Conservation (phyloP, 2,888 invertebrate species). For the Pachydiplax longipennis region DNA sequence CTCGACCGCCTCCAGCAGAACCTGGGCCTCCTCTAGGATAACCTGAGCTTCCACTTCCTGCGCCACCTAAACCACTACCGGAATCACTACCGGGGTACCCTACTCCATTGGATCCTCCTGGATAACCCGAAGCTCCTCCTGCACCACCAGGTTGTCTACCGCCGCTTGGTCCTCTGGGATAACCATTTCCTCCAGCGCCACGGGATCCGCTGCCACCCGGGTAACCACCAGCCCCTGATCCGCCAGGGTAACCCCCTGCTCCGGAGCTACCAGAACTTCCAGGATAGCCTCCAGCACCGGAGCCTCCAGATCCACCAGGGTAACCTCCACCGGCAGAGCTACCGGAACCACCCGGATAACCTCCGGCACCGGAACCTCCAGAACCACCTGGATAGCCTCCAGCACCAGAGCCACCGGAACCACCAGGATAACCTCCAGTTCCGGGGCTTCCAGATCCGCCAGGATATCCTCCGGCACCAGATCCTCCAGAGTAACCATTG, state of each 20-base stretch:
- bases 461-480: neutral
- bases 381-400: conserved; percentile 5
- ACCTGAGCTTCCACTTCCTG: neutral
- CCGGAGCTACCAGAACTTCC: neutral
- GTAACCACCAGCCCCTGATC: neutral
- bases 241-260: conserved; percentile 1
- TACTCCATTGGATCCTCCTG: neutral
- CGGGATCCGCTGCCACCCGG: neutral
- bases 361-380: neutral
- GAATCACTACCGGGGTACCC: conserved; percentile 3
- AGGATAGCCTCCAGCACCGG: neutral
- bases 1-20: neutral
- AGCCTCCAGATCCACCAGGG: neutral
- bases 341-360: neutral
- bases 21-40: neutral
- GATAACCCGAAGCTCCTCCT: neutral
- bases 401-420: neutral
- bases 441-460: neutral
- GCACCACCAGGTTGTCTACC: neutral
- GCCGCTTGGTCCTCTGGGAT: neutral
- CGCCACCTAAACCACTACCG: neutral
- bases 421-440: neutral
- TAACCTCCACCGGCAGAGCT: neutral
- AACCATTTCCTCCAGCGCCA: neutral
- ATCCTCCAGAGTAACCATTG: too few species aligned